Percentiles rank a stretch among this genome's conserved stretches.
These are phyloP conservation scores for Borostomias antarcticus DNA, from an alignment of 2,797 vertebrate species.

Conservation along the genomic window DNA sequence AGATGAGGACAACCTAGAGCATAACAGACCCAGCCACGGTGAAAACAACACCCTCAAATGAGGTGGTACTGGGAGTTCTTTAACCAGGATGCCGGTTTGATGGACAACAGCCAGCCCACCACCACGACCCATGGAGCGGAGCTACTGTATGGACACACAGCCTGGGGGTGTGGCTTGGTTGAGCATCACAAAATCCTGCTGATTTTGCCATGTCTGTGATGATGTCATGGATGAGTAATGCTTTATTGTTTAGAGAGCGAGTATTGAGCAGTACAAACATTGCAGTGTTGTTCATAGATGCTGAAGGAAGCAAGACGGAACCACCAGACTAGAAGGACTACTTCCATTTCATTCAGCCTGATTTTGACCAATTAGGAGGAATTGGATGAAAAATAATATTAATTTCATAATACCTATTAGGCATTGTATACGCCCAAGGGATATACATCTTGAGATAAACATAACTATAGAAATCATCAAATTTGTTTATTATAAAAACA, in stretches of 20 bases:
- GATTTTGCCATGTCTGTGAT: neutral
- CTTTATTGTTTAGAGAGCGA: too few relatives aligned
- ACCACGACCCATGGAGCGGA: neutral
- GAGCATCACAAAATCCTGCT: neutral
- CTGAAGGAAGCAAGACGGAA: too few relatives aligned
- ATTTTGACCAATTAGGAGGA: constrained; percentile 32
- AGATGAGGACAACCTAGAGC: neutral
- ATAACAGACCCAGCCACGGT: neutral
- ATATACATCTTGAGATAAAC: neutral
- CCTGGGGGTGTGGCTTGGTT: neutral
- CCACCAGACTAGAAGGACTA: neutral
- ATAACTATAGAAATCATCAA: constrained; percentile 13
- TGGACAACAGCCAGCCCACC: neutral
- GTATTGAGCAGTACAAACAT: neutral
- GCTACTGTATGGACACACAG: neutral
- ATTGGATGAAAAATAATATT: constrained; percentile 39
- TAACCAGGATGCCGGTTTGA: neutral
- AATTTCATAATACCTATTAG: constrained; percentile 31
- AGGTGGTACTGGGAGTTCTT: neutral
- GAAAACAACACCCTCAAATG: neutral
- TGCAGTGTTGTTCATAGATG: too few relatives aligned
- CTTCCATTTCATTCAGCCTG: constrained; percentile 5
- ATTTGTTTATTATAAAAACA: too few relatives aligned
- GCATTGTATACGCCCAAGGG: neutral
- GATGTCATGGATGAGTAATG: neutral